Base-by-base conservation (phyloP, 2,888 invertebrate species). In the Microplitis manilae region DNA sequence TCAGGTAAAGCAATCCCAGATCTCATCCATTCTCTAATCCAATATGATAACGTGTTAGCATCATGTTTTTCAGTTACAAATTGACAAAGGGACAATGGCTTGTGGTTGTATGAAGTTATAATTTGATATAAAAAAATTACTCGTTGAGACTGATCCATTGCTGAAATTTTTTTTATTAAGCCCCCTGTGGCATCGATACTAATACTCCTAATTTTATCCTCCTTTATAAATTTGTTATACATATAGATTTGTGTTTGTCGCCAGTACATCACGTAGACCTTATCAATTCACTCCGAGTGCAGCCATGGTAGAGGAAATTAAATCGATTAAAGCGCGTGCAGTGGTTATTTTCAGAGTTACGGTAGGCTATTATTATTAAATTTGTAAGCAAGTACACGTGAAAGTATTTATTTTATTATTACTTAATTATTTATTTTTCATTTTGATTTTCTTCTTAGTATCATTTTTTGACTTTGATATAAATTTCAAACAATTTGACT, bases 61-160 rank as follows among this genome's bases (percentile, higher is more conserved):
- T 84, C 83, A 69, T 84, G 82, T 67, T 80, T 83, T 41, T 83
- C 83, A 0, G 83, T 83, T 8, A 84, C 30, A 79, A 82, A 78
- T 76, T 85, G 84, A 40, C 81, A 81, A 5, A 85, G 9, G 0
- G 84, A 83, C 4, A 84, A 70, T 9, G 81, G 82, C 15, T 81
- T 81, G 6, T 71, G 67, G 6, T 80, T 70, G 40, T 73, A 79
- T 6, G 73, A 38, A 13, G 78, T 68, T 9, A 82, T 76, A 13
- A 80, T 77, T 71, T 84, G 82, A 39, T 84, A 83, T 2, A 84
- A 39, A 79, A 81, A 84, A 2, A 82, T 77, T 6, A 73, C 73
- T n/a, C 68, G 59, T 70, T 77, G 79, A 9, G 70, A 71, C 4
- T 79, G 78, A 68, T 80, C 80, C 6, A 69, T 76, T 7, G 77